phyloP scores from a whole-genome alignment of 23 tunicate genomes.

The Trididemnum nubilum region DNA sequence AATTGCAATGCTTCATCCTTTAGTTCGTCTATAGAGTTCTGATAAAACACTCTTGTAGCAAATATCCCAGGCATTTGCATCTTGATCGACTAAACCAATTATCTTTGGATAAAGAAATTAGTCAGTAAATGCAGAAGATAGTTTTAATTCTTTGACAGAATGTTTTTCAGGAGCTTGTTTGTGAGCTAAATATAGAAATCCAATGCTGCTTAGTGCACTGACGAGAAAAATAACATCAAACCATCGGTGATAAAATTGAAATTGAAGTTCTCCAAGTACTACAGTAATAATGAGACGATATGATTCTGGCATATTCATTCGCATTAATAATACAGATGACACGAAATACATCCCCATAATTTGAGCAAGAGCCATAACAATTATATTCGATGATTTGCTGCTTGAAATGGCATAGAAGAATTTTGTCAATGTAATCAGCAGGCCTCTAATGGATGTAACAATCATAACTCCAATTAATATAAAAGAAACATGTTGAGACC shows the following conservation, averaged over 20 bases:
- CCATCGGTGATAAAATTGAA: constrained; percentile 98
- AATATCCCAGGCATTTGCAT: too few species aligned
- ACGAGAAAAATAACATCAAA: constrained; percentile 95
- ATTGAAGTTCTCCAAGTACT: constrained; percentile 93
- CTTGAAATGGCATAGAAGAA: constrained; percentile 98
- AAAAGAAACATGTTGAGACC: constrained; percentile 96
- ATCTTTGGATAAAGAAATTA: too few species aligned
- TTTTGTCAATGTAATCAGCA: constrained; percentile 90
- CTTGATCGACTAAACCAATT: too few species aligned
- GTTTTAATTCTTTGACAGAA: constrained; percentile 60
- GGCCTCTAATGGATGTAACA: constrained; percentile 93
- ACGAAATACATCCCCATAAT: constrained; percentile 99
- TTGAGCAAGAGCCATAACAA: constrained; percentile 96
- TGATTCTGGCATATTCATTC: constrained; percentile 98
- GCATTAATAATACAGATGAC: constrained; percentile 88
- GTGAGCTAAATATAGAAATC: constrained; percentile 93
- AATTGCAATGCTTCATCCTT: too few species aligned
- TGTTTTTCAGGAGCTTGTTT: constrained; percentile 99
- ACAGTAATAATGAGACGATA: constrained; percentile 90
- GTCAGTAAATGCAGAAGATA: constrained; percentile 69
- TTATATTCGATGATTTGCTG: constrained; percentile 91
- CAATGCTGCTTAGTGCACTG: constrained; percentile 90
- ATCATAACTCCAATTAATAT: constrained; percentile 92
- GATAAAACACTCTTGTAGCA: too few species aligned
- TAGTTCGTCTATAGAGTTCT: too few species aligned